Evolutionary conservation across 2,113 vertebrate genomes (phyloP).

Genomic region (Passer domesticus): DNA sequence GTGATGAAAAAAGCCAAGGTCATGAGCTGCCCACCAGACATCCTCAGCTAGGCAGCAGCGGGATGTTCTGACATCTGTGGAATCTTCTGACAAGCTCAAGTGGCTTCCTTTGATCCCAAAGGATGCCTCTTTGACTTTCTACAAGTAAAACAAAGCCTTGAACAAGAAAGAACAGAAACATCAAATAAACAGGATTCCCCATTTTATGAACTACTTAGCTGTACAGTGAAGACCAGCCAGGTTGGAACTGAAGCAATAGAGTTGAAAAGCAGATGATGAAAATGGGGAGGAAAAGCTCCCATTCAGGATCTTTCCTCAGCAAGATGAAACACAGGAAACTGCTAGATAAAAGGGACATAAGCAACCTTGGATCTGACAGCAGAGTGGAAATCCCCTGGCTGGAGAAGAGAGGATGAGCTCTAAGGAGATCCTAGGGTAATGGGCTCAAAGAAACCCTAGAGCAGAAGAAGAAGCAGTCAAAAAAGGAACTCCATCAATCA

Average conservation of each 20-base stretch:
- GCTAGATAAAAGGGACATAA: background rate
- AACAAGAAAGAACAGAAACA: background rate
- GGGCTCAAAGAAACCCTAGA: background rate
- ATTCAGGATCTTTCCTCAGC: background rate
- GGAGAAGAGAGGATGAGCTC: background rate
- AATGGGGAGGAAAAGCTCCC: background rate
- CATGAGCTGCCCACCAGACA: background rate
- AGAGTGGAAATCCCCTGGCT: conserved; percentile 43
- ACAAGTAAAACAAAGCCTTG: background rate
- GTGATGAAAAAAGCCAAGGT: background rate
- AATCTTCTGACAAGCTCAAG: background rate
- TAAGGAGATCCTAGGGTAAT: background rate
- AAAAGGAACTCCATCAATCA: conserved; percentile 6
- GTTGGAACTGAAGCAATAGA: background rate
- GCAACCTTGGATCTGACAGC: background rate
- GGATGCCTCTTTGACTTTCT: background rate
- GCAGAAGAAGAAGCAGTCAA: conserved; percentile 1
- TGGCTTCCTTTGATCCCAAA: background rate
- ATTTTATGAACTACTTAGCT: background rate
- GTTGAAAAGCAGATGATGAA: background rate
- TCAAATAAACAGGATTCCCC: background rate
- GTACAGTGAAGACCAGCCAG: background rate
- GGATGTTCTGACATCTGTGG: background rate
- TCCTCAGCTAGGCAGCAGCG: background rate
- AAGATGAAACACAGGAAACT: background rate